phyloP scores from a whole-genome alignment of 2,888 invertebrate genomes.

The Poecilobothrus nobilitatus region DNA sequence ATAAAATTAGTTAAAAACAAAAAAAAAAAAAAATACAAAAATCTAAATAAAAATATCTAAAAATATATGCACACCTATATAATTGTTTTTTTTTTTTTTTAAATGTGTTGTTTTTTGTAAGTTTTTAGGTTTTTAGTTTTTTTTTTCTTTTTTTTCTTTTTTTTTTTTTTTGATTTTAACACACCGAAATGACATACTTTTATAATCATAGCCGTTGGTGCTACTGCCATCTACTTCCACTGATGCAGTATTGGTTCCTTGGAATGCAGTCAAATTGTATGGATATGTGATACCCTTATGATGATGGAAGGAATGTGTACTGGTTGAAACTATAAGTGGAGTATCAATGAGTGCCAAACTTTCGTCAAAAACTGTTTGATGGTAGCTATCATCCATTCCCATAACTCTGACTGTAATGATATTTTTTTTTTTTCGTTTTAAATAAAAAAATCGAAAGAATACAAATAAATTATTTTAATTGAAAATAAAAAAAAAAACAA shows the following conservation, averaged over 20 bases:
- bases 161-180: slow-evolving; percentile 11
- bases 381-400: slow-evolving; percentile 46
- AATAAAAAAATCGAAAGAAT: slow-evolving; percentile 21
- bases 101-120: not conserved
- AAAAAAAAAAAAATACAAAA: too few species aligned
- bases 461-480: slow-evolving; percentile 5
- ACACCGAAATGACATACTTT: slow-evolving; percentile 39
- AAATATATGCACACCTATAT: too few species aligned
- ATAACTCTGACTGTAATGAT: slow-evolving; percentile 44
- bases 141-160: slow-evolving; percentile 13
- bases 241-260: slow-evolving; percentile 33
- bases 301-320: slow-evolving; percentile 39
- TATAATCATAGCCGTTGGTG: slow-evolving; percentile 32
- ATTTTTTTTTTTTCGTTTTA: slow-evolving; percentile 22
- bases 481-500: slow-evolving; percentile 15
- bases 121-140: not conserved
- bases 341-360: slow-evolving; percentile 45
- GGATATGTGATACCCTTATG: slow-evolving; percentile 39
- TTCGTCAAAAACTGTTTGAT: slow-evolving; percentile 44
- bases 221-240: slow-evolving; percentile 29
- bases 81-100: too few species aligned
- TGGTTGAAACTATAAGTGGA: slow-evolving; percentile 39
- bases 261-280: slow-evolving; percentile 44
- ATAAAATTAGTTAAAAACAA: too few species aligned
- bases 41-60: too few species aligned